Evolutionary conservation across 23 tunicate genomes (phyloP).

Genomic region (Ciona savignyi): DNA sequence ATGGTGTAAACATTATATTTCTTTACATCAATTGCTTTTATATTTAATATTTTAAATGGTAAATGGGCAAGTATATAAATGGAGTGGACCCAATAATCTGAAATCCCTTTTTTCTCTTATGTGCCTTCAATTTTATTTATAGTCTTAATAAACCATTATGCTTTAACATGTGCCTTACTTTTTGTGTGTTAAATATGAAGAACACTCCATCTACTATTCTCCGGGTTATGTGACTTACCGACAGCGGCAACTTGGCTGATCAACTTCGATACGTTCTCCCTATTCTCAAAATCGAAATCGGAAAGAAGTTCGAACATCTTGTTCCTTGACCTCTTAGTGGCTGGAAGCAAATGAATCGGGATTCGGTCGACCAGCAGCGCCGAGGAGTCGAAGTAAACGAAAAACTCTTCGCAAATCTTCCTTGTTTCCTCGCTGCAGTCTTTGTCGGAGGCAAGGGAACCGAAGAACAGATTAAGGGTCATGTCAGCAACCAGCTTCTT

Average conservation of each 20-base stretch:
- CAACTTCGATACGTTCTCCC: conserved; percentile 22
- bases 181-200: too few relatives aligned
- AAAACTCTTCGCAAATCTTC: conserved; percentile 23
- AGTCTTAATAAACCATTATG: too few relatives aligned
- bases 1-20: too few relatives aligned
- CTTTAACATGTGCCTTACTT: too few relatives aligned
- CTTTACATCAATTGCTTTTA: too few relatives aligned
- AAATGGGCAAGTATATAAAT: too few relatives aligned
- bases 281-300: conserved; percentile 8
- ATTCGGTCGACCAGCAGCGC: conserved; percentile 43
- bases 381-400: conserved; percentile 17
- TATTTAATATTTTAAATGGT: too few relatives aligned
- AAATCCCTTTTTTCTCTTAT: too few relatives aligned
- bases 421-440: conserved; percentile 7
- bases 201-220: background rate
- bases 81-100: too few relatives aligned
- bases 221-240: background rate
- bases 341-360: conserved; percentile 40
- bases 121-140: too few relatives aligned
- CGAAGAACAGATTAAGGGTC: conserved; percentile 29
- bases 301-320: conserved; percentile 12
- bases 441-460: conserved; percentile 15
- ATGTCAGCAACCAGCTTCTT: conserved; percentile 32
- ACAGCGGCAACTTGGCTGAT: conserved; percentile 5
- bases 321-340: conserved; percentile 16